Evolutionary conservation across 2,113 vertebrate species (phyloP), one percentile per base, ranked within the genome.

Genomic region (Dasyornis broadbenti): DNA sequence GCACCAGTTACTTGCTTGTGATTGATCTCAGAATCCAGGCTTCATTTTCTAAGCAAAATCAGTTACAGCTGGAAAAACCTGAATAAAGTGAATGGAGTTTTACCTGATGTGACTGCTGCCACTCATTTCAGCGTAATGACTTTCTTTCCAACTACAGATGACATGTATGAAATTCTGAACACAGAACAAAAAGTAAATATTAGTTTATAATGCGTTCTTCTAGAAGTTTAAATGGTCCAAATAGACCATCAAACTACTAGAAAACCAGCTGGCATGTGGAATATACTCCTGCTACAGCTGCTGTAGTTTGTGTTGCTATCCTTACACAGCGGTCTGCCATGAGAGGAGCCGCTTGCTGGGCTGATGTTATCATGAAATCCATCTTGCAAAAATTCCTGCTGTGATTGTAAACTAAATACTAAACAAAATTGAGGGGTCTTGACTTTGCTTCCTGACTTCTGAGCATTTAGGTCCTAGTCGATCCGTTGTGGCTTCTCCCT

Each of bases 21-120:
- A 94, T 88, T 80, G 76, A 95, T 84, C 91, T 86, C 77, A 69
- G 80, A 61, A 77, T 27, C 52, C 71, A 90, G 60, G 44, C 61
- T 97, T 95, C 75, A 47, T 89, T 96, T 96, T 78, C 60, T 49
- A 76, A 86, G 68, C 52, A 85, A 91, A 95, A 80, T 78, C 64
- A 81, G 80, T 77, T 69, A 65, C 65, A 60, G 60, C 78, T 86
- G 92, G 86, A 65, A 65, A 93, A 96, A 85, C 30, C 35, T 92
- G 92, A 97, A 93, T 80, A 89, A 96, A 95, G 82, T 63, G 79
- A 91, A 63, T 37, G 39, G 53, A 42, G 37, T 64, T 92, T 59
- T 50, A 78, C 89, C 77, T 92, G 91, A 87, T 90, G 73, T 83
- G 56, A 49, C 52, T 89, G 89, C 80, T 90, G 73, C 56, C 47